Conservation (phyloP, 2,888 invertebrate species). For the Hoplodrina ambigua region DNA sequence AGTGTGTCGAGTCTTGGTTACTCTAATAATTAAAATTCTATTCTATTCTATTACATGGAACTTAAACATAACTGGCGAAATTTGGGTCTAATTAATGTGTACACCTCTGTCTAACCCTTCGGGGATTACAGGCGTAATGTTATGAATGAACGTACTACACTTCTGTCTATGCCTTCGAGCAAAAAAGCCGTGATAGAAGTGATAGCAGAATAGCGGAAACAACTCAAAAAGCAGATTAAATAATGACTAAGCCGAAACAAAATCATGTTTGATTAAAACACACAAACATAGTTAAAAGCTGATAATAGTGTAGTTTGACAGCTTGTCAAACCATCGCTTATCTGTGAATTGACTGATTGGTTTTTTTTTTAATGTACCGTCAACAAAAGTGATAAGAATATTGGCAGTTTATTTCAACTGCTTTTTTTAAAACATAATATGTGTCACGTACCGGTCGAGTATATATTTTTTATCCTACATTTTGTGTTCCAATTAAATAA, state of each 20-base stretch:
- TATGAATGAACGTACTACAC: too few relatives aligned
- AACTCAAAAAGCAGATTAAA: not conserved
- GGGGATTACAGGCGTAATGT: too few relatives aligned
- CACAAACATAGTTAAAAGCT: constrained; percentile 35
- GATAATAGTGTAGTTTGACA: constrained; percentile 32
- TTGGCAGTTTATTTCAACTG: not conserved
- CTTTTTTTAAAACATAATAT: constrained; percentile 12
- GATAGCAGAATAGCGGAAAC: not conserved
- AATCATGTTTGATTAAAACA: constrained; percentile 20
- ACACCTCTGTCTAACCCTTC: too few relatives aligned
- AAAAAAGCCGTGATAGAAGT: not conserved
- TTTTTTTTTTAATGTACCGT: constrained; percentile 14
- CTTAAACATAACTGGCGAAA: too few relatives aligned
- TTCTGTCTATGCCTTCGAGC: too few relatives aligned
- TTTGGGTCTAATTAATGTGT: too few relatives aligned
- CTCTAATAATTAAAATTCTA: too few relatives aligned
- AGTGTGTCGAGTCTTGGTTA: too few relatives aligned
- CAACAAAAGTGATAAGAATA: constrained; percentile 1
- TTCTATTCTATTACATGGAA: too few relatives aligned
- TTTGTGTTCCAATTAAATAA: too few relatives aligned
- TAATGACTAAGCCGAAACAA: constrained; percentile 3
- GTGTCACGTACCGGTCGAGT: too few relatives aligned
- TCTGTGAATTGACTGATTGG: constrained; percentile 30
- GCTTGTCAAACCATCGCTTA: constrained; percentile 19
- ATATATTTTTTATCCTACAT: too few relatives aligned